Evolutionary conservation across 2,113 vertebrate genomes (phyloP).

Genomic region (Esox niger): DNA sequence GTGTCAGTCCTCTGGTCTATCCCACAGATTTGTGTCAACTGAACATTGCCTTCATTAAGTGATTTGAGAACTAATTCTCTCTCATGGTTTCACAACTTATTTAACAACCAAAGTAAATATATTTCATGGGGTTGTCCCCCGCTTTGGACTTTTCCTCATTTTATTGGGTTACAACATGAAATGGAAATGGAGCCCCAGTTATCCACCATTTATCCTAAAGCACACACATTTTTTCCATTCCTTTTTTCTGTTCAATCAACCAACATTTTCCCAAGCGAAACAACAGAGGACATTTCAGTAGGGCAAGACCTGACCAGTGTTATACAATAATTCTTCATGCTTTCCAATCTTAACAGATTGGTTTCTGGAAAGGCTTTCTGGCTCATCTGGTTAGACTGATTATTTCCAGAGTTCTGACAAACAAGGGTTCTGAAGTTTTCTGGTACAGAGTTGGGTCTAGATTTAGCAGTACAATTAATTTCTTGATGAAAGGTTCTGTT

Average conservation of each 20-base stretch:
- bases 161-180: too few species aligned
- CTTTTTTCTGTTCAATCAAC: constrained; percentile 13
- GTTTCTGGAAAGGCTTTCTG: not conserved
- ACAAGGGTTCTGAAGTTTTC: too few species aligned
- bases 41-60: too few species aligned
- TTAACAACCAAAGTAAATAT: too few species aligned
- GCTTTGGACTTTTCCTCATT: too few species aligned
- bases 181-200: too few species aligned
- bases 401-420: not conserved
- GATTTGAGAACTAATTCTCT: too few species aligned
- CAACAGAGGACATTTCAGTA: constrained; percentile 12
- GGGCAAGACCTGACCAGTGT: constrained; percentile 13
- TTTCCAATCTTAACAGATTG: not conserved
- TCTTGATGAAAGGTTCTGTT: too few species aligned
- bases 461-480: too few species aligned
- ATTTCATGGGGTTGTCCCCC: constrained; percentile 10
- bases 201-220: constrained; percentile 12
- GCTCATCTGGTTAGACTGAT: not conserved
- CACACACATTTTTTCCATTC: constrained; percentile 44
- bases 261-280: constrained; percentile 15
- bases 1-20: not conserved
- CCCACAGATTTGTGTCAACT: too few species aligned
- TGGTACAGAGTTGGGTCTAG: too few species aligned
- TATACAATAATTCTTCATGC: too few species aligned
- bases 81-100: not conserved